Evolutionary conservation across 2,888 invertebrate genomes (phyloP).

Genomic region (Cantharis nigra): DNA sequence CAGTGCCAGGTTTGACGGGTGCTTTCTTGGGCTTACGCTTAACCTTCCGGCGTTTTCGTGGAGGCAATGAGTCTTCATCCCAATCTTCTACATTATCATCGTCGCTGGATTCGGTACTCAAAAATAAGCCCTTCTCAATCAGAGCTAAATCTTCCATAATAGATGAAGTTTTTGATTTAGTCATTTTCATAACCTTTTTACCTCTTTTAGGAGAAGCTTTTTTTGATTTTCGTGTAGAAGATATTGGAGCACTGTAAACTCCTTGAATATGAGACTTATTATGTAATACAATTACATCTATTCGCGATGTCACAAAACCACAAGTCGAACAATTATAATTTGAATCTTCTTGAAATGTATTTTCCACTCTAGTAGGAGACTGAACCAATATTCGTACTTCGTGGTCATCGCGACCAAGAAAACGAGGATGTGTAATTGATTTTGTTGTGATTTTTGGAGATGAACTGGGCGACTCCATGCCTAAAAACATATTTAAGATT

Average conservation of each 20-base stretch:
- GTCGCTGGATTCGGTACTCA: conserved; percentile 31
- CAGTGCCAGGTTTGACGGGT: conserved; percentile 9
- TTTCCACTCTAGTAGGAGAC: conserved; percentile 53
- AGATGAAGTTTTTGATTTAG: conserved; percentile 37
- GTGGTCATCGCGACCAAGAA: conserved; percentile 58
- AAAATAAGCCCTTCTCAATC: conserved; percentile 37
- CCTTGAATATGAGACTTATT: conserved; percentile 70
- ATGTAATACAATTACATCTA: conserved; percentile 76
- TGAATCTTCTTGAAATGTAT: conserved; percentile 24
- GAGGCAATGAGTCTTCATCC: conserved; percentile 46
- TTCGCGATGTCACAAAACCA: conserved; percentile 66
- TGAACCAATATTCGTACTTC: conserved; percentile 69
- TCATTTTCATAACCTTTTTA: conserved; percentile 32
- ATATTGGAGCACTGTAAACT: conserved; percentile 38
- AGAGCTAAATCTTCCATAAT: conserved; percentile 43
- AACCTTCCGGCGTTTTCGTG: conserved; percentile 12
- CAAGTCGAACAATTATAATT: conserved; percentile 39
- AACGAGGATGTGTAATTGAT: conserved; percentile 58
- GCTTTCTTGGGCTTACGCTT: conserved; percentile 8
- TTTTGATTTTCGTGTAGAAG: conserved; percentile 40
- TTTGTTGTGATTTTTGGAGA: background rate
- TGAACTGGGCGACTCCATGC: background rate
- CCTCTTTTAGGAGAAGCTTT: conserved; percentile 35
- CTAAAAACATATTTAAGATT: background rate
- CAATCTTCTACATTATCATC: conserved; percentile 31